These are phyloP conservation scores for Clarias batrachus DNA, from an alignment of 2,113 vertebrate genomes.

Conservation along the genomic window DNA sequence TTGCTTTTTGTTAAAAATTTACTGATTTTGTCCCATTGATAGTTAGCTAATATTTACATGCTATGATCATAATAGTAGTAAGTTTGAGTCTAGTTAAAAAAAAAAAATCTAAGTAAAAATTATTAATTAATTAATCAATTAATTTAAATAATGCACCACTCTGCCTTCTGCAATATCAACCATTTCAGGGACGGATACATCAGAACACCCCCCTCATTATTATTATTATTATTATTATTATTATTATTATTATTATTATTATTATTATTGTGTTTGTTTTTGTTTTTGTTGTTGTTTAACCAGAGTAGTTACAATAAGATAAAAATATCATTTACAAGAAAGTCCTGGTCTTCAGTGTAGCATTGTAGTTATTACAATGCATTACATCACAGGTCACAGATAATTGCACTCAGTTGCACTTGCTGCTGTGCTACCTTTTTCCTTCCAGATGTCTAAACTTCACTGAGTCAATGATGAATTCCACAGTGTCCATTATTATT, in stretches of 20 bases:
- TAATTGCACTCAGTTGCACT: background rate
- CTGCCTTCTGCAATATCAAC: background rate
- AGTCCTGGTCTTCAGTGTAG: background rate
- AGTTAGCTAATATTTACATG: background rate
- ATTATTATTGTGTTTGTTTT: background rate
- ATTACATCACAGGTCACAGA: background rate
- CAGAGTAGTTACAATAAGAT: background rate
- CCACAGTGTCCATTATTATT: background rate
- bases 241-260: background rate
- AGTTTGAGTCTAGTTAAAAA: background rate
- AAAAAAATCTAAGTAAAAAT: background rate
- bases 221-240: background rate
- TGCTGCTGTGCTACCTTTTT: background rate
- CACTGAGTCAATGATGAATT: background rate
- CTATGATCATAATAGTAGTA: background rate
- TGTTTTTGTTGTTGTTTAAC: background rate
- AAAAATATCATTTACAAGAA: background rate
- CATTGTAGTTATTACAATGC: background rate
- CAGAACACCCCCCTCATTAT: background rate
- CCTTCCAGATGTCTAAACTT: background rate
- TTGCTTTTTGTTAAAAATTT: background rate
- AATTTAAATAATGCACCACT: background rate
- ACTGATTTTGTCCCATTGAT: background rate
- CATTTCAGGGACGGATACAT: background rate
- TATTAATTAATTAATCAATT: background rate